A percentile compares a stretch with the other conserved stretches of the same genome.
These are phyloP conservation scores for Scaptomyza polygonia DNA, from an alignment of 2,888 invertebrate genomes.

Conservation along the genomic window DNA sequence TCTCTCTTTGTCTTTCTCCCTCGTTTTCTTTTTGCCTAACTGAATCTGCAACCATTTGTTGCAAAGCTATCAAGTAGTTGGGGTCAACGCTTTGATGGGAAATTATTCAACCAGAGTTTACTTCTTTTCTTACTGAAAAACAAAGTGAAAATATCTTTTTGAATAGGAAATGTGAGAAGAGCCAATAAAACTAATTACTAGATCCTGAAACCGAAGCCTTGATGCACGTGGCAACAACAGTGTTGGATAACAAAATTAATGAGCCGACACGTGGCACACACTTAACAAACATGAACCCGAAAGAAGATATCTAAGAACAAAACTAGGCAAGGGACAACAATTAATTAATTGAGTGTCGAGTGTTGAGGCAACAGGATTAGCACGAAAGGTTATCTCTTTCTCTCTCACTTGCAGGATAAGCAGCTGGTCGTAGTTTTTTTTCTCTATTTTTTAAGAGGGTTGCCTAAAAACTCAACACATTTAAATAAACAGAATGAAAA, in stretches of 20 bases:
- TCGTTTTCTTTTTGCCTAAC: constrained; percentile 10
- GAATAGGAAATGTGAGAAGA: constrained; percentile 5
- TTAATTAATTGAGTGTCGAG: constrained; percentile 73
- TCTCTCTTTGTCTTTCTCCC: not conserved
- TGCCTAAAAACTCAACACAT: constrained; percentile 46
- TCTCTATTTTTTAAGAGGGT: no score
- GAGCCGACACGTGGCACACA: constrained; percentile 53
- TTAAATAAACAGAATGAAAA: constrained; percentile 69
- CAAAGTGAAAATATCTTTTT: not conserved
- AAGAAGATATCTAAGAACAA: constrained; percentile 13
- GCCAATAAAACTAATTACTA: constrained; percentile 49
- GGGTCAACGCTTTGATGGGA: constrained; percentile 21
- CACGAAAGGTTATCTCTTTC: constrained; percentile 4
- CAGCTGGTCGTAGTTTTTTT: constrained; percentile 46
- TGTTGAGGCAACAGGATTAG: constrained; percentile 31
- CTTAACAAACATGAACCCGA: constrained; percentile 23
- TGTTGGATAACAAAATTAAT: constrained; percentile 59
- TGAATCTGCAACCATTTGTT: constrained; percentile 29
- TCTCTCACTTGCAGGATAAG: constrained; percentile 30
- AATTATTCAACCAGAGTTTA: constrained; percentile 10
- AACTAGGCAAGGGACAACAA: constrained; percentile 45
- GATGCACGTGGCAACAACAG: constrained; percentile 50
- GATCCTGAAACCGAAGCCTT: constrained; percentile 33
- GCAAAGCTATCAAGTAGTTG: constrained; percentile 11
- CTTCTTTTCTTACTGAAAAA: constrained; percentile 28